Evolutionary conservation across 2,888 invertebrate genomes (phyloP).

Genomic region (Cephus sareptanus): DNA sequence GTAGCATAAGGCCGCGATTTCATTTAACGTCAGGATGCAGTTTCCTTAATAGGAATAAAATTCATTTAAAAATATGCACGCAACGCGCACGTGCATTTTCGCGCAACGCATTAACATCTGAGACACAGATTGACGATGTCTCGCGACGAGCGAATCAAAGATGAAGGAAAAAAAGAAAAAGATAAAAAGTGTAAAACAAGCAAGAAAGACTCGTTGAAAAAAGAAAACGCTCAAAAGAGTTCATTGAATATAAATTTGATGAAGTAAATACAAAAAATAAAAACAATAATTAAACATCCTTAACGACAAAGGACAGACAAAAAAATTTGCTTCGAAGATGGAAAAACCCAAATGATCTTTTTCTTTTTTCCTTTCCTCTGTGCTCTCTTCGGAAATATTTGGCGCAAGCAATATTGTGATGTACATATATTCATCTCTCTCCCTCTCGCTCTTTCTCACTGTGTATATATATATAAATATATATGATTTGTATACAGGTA

Average conservation of each 20-base stretch:
- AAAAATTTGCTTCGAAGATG: background rate
- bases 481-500: conserved; percentile 16
- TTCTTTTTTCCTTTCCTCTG: conserved; percentile 3
- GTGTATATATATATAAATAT: conserved; percentile 8
- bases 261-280: background rate
- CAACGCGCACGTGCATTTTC: background rate
- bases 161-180: background rate
- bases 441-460: conserved; percentile 3
- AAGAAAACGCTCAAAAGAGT: background rate
- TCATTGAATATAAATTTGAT: background rate
- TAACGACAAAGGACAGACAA: background rate
- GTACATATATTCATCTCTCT: conserved; percentile 9
- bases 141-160: background rate
- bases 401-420: conserved; percentile 5
- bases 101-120: background rate
- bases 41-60: background rate
- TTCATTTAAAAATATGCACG: background rate
- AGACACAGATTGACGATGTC: background rate
- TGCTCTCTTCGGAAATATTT: conserved; percentile 6
- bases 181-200: background rate
- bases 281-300: conserved; percentile 2
- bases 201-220: background rate
- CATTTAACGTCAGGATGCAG: background rate
- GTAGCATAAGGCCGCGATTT: background rate
- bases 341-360: background rate